phyloP scores from a whole-genome alignment of 2,113 vertebrate species.

The Xiphophorus hellerii region DNA sequence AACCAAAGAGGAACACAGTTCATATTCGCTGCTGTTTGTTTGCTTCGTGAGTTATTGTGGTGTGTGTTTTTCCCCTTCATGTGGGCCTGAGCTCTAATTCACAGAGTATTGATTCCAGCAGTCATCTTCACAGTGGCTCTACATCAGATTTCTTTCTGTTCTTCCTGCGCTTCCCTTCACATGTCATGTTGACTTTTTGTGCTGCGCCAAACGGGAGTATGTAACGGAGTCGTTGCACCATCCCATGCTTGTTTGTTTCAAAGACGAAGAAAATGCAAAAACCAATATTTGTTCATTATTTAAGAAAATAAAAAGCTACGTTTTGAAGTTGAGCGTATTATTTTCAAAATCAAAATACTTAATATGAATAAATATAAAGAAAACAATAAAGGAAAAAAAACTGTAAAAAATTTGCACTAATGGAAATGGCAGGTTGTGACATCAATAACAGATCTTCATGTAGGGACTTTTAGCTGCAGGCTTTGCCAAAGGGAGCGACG shows the following conservation, averaged over 20 bases:
- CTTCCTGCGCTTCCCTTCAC: constrained; percentile 5
- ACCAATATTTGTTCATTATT: no score
- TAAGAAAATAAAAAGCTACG: no score
- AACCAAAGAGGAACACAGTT: constrained; percentile 21
- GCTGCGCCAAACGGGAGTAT: not conserved
- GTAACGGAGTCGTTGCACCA: constrained; percentile 12
- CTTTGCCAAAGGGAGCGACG: no score
- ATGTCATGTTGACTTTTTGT: not conserved
- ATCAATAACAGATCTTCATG: no score
- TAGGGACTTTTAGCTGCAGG: no score
- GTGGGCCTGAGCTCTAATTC: constrained; percentile 14
- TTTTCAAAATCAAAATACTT: no score
- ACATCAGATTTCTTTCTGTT: constrained; percentile 34
- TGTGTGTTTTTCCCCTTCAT: not conserved
- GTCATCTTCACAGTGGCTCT: constrained; percentile 15
- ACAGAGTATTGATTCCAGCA: constrained; percentile 42
- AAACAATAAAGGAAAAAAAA: no score
- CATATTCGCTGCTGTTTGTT: constrained; percentile 19
- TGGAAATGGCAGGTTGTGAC: no score
- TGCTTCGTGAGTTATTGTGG: not conserved
- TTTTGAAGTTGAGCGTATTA: no score
- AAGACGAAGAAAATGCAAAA: no score
- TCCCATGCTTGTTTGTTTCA: constrained; percentile 3
- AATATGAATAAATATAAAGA: no score
- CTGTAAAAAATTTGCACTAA: no score